phyloP scores from a whole-genome alignment of 2,797 vertebrate genomes.

The Hylomyscus alleni region DNA sequence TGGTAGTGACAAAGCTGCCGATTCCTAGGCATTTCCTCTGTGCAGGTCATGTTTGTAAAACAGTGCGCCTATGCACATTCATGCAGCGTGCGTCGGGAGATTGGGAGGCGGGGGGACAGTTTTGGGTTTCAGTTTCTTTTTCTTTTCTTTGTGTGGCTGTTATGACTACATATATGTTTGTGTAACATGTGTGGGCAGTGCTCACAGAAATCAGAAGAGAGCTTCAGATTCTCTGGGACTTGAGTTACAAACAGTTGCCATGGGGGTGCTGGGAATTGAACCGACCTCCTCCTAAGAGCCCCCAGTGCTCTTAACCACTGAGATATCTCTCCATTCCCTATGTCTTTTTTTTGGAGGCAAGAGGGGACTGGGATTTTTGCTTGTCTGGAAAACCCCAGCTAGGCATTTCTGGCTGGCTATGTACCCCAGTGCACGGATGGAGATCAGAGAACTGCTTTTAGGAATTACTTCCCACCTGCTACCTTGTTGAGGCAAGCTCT shows the following conservation, averaged over 20 bases:
- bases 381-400: neutral
- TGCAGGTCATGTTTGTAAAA: neutral
- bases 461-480: neutral
- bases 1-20: neutral
- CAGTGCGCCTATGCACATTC: neutral
- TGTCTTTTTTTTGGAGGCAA: neutral
- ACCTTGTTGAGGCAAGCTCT: neutral
- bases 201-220: neutral
- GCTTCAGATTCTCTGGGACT: neutral
- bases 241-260: neutral
- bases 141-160: neutral
- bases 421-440: neutral
- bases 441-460: neutral
- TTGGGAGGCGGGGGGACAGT: neutral
- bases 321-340: neutral
- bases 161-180: neutral
- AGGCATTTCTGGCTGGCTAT: neutral
- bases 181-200: neutral
- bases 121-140: neutral
- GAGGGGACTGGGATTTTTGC: neutral
- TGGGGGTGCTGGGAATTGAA: neutral
- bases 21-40: fast-evolving
- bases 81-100: too few relatives aligned
- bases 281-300: neutral
- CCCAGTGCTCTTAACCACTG: neutral